Conservation (phyloP, 2,113 vertebrate genomes). For the Eurypyga helias region DNA sequence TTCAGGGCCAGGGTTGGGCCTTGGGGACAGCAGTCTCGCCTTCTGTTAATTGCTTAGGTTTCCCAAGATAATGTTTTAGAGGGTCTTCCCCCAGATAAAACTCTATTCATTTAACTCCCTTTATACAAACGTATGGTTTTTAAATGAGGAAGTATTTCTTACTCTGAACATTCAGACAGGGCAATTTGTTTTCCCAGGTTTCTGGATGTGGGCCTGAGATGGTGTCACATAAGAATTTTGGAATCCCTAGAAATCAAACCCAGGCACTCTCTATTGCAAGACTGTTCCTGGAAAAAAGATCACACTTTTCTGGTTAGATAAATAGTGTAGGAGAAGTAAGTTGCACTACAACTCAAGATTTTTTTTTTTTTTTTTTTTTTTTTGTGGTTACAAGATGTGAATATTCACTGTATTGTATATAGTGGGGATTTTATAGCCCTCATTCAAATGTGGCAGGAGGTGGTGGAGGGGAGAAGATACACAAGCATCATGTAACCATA, state of each 20-base stretch:
- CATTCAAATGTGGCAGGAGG: background rate
- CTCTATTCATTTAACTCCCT: background rate
- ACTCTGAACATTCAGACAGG: background rate
- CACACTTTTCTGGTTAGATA: background rate
- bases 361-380: background rate
- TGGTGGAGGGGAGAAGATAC: background rate
- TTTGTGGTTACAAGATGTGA: background rate
- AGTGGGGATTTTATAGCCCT: background rate
- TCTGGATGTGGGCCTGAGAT: background rate
- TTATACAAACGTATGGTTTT: background rate
- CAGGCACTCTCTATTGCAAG: background rate
- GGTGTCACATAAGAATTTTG: background rate
- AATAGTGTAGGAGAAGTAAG: background rate
- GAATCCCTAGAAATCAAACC: constrained; percentile 12
- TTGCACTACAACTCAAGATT: background rate
- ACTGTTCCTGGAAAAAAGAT: constrained; percentile 1
- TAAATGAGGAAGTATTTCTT: background rate
- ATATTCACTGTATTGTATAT: background rate
- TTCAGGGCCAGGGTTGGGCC: background rate
- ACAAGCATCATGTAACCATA: background rate
- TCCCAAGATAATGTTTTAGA: background rate
- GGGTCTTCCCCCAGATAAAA: background rate
- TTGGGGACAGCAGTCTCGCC: background rate
- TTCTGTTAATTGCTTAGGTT: background rate
- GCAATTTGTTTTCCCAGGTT: constrained; percentile 25